A percentile compares a stretch with the other conserved stretches of the same genome.
Conservation (phyloP, 2,797 vertebrate genomes). For the Denticeps clupeoides region DNA sequence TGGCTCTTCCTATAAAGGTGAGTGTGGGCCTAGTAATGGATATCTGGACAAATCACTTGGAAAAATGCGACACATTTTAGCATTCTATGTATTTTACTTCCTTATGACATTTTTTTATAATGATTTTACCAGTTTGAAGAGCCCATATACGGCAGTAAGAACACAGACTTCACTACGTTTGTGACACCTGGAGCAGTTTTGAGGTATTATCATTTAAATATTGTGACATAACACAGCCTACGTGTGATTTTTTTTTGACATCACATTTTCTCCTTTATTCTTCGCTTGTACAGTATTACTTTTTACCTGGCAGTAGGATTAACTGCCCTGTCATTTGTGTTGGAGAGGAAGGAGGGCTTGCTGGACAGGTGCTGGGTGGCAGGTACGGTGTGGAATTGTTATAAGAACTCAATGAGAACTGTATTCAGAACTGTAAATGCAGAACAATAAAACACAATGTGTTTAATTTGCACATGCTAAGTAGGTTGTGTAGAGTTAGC, state of each 20-base stretch:
- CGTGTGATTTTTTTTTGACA: too few species aligned
- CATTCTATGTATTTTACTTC: not conserved
- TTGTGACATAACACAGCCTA: too few species aligned
- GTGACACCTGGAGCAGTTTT: slow-evolving; percentile 64
- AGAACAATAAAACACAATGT: too few species aligned
- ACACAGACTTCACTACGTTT: slow-evolving; percentile 64
- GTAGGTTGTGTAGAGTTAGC: too few species aligned
- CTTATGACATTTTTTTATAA: slow-evolving; percentile 1
- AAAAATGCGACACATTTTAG: not conserved
- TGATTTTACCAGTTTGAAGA: slow-evolving; percentile 56
- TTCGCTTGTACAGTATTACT: slow-evolving; percentile 59
- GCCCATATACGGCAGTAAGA: slow-evolving; percentile 56
- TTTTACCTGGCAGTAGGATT: slow-evolving; percentile 69
- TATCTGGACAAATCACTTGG: not conserved
- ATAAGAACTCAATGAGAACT: not conserved
- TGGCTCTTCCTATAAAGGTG: slow-evolving; percentile 56
- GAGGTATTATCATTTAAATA: slow-evolving; percentile 42
- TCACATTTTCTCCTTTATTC: too few species aligned
- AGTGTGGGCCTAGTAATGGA: not conserved
- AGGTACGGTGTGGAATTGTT: slow-evolving; percentile 47
- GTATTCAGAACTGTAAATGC: too few species aligned
- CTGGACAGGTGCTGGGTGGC: slow-evolving; percentile 66
- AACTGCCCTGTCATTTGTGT: slow-evolving; percentile 65
- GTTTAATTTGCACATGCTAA: too few species aligned
- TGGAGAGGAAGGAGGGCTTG: slow-evolving; percentile 65